phyloP scores from a whole-genome alignment of 2,113 vertebrate species.

The Hydrochoerus hydrochaeris region DNA sequence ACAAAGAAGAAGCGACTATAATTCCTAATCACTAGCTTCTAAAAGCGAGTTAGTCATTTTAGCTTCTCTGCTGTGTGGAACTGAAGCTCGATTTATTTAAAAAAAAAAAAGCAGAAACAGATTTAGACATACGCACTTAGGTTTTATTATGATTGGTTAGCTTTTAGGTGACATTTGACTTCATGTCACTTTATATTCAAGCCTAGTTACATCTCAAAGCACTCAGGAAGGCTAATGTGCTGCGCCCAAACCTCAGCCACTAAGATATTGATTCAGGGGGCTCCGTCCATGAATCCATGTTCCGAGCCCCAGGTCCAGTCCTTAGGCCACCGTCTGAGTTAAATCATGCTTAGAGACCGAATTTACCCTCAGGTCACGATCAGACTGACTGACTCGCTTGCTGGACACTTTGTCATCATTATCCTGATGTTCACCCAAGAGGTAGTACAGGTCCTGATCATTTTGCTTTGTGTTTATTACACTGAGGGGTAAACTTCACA shows the following conservation, averaged over 20 bases:
- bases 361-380: neutral
- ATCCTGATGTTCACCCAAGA: neutral
- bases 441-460: neutral
- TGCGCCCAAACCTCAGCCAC: neutral
- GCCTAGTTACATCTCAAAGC: neutral
- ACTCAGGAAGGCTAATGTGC: neutral
- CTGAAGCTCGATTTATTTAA: neutral
- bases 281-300: neutral
- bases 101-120: neutral
- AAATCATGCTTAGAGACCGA: neutral
- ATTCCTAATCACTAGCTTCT: neutral
- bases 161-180: neutral
- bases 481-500: neutral
- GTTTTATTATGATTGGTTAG: neutral
- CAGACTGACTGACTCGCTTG: neutral
- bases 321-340: neutral
- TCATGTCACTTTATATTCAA: slow-evolving; percentile 15
- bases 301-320: neutral
- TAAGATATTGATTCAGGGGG: neutral
- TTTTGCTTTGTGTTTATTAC: neutral
- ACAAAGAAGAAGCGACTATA: neutral
- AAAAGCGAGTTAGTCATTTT: slow-evolving; percentile 43
- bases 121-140: neutral
- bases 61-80: neutral
- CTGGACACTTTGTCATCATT: neutral